Evolutionary conservation across 2,797 vertebrate genomes (phyloP).

Genomic region (Graptemys geographica): DNA sequence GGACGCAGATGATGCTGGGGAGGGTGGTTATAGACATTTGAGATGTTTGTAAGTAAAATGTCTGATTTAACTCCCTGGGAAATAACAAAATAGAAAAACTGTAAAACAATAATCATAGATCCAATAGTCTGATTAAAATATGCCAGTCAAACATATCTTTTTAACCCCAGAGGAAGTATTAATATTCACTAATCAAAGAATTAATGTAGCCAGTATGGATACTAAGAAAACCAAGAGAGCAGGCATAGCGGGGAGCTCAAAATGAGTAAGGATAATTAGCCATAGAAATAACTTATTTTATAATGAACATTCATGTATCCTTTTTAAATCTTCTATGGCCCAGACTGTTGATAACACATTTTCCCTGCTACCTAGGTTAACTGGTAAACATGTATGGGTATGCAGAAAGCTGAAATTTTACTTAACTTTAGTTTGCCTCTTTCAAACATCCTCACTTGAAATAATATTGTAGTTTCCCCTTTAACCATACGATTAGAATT

Average conservation of each 20-base stretch:
- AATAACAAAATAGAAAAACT: neutral
- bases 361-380: neutral
- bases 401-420: neutral
- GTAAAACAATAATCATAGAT: neutral
- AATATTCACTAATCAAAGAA: neutral
- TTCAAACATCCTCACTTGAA: neutral
- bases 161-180: neutral
- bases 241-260: neutral
- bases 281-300: neutral
- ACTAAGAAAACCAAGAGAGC: neutral
- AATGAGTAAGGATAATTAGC: neutral
- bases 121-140: neutral
- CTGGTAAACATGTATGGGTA: neutral
- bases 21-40: neutral
- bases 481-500: neutral
- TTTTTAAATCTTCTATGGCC: neutral
- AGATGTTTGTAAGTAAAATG: neutral
- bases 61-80: neutral
- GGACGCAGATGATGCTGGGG: neutral
- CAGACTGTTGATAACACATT: neutral
- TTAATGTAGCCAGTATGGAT: neutral
- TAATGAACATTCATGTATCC: neutral
- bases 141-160: neutral
- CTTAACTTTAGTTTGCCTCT: neutral
- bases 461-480: neutral